Percentiles rank a stretch among this genome's conserved stretches.
Conservation (phyloP, 2,113 vertebrate species). For the Tympanuchus pallidicinctus region DNA sequence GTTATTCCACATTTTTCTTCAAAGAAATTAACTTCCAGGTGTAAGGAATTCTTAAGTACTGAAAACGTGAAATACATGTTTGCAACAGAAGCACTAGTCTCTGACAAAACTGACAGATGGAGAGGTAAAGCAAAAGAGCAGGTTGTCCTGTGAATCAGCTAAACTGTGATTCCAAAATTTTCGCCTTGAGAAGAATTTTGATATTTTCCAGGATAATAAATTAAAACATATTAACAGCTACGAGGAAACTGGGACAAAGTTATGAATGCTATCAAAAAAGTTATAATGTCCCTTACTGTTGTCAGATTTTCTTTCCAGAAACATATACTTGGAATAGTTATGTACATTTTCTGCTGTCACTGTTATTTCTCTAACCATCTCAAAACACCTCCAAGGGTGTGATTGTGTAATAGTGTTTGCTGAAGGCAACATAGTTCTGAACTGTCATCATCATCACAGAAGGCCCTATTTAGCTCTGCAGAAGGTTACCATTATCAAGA, state of each 20-base stretch:
- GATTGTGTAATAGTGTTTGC: background rate
- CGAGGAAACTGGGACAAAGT: background rate
- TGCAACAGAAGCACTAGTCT: background rate
- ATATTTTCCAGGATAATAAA: background rate
- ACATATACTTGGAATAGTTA: background rate
- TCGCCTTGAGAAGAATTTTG: background rate
- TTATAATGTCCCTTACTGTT: background rate
- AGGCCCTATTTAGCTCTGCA: background rate
- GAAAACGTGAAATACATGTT: background rate
- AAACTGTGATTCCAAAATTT: background rate
- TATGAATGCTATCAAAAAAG: background rate
- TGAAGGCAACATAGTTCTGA: background rate
- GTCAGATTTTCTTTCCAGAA: background rate
- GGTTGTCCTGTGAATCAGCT: background rate
- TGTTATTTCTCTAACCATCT: background rate
- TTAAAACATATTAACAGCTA: background rate
- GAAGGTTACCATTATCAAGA: background rate
- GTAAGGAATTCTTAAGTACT: background rate
- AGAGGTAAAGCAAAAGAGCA: background rate
- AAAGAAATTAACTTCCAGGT: background rate
- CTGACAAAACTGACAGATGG: background rate
- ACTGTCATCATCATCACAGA: background rate
- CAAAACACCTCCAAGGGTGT: background rate
- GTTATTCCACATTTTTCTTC: background rate
- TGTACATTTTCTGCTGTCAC: background rate